Evolutionary conservation across 2,888 invertebrate genomes (phyloP).

Genomic region (Sipha maydis): DNA sequence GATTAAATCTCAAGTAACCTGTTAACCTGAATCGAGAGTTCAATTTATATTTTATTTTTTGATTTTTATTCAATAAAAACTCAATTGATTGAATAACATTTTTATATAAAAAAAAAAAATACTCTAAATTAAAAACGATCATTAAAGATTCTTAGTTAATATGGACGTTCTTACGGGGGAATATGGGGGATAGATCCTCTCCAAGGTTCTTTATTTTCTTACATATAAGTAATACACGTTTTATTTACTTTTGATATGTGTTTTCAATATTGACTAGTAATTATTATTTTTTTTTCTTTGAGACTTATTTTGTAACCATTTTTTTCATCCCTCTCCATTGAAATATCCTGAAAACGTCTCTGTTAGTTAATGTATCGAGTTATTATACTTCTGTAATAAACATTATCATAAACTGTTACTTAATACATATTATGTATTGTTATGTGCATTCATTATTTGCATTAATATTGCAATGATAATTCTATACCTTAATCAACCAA

Average conservation of each 20-base stretch:
- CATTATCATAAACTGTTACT: neutral
- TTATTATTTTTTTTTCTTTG: too few relatives aligned
- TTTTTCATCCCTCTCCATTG: too few relatives aligned
- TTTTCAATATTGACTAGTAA: too few relatives aligned
- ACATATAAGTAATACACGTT: too few relatives aligned
- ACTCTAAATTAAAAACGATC: neutral
- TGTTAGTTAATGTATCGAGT: neutral
- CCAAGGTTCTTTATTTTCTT: too few relatives aligned
- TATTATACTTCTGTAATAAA: neutral
- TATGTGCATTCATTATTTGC: neutral
- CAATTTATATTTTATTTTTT: constrained; percentile 13
- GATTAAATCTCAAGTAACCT: constrained; percentile 17
- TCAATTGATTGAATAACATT: neutral
- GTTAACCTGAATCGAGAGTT: neutral
- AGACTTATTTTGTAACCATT: too few relatives aligned
- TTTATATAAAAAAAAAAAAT: neutral
- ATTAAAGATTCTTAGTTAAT: neutral
- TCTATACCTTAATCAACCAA: neutral
- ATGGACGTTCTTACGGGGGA: too few relatives aligned
- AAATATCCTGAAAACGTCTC: too few relatives aligned
- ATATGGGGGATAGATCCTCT: too few relatives aligned
- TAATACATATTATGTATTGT: constrained; percentile 2
- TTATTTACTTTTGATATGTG: too few relatives aligned
- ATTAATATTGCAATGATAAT: neutral
- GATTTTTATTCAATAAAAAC: neutral